A percentile compares a stretch with the other conserved stretches of the same genome.
phyloP scores from a whole-genome alignment of 2,797 vertebrate species.

The Argyrosomus regius region DNA sequence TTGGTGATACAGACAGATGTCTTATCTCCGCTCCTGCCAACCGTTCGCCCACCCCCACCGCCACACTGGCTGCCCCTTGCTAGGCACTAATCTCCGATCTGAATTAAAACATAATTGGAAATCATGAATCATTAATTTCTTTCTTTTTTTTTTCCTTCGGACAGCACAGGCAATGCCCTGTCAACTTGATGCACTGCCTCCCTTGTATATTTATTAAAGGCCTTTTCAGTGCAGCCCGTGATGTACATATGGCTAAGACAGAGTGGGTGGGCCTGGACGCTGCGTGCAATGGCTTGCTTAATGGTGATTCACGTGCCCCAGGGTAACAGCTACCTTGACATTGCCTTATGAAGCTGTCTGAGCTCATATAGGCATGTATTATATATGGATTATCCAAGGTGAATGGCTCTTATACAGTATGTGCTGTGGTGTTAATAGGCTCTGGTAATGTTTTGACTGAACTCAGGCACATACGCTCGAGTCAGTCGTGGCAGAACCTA shows the following conservation, averaged over 20 bases:
- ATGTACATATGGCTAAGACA: conserved; percentile 47
- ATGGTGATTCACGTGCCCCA: conserved; percentile 56
- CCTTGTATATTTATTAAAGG: conserved; percentile 67
- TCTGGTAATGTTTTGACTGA: conserved; percentile 10
- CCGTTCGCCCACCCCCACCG: conserved; percentile 31
- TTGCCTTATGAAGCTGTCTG: conserved; percentile 49
- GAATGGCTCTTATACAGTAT: conserved; percentile 19
- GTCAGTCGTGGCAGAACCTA: no score
- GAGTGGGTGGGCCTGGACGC: conserved; percentile 45
- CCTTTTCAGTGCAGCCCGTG: conserved; percentile 37
- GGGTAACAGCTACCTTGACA: conserved; percentile 57
- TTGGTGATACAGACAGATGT: conserved; percentile 73
- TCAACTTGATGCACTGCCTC: conserved; percentile 72
- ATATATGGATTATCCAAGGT: conserved; percentile 54
- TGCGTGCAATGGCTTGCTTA: conserved; percentile 43
- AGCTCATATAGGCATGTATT: conserved; percentile 48
- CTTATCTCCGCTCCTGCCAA: conserved; percentile 69
- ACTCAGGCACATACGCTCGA: no score
- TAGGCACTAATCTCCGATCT: conserved; percentile 73
- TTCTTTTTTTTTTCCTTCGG: conserved; percentile 14
- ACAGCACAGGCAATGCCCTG: conserved; percentile 61
- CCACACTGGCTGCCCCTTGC: conserved; percentile 58
- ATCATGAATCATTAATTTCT: conserved; percentile 77
- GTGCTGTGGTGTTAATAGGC: background rate
- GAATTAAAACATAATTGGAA: conserved; percentile 83